Conservation (phyloP, 2,113 vertebrate species). For the Petromus typicus region DNA sequence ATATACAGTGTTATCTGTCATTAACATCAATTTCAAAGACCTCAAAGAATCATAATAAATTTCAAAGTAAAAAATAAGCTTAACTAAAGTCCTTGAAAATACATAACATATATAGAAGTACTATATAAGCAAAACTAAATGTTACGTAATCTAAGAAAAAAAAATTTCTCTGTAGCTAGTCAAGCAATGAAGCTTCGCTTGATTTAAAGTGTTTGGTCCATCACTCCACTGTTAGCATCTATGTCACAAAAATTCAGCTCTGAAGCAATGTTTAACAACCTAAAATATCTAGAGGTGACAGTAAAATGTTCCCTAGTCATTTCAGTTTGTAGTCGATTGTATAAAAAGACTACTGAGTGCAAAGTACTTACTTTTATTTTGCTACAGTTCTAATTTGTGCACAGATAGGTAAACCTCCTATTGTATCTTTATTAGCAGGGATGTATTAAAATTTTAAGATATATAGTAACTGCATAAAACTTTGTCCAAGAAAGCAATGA, state of each 20-base stretch:
- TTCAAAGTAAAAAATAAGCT: conserved; percentile 61
- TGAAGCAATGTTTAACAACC: conserved; percentile 50
- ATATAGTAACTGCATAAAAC: background rate
- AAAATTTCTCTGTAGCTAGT: conserved; percentile 4
- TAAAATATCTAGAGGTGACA: conserved; percentile 33
- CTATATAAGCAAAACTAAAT: conserved; percentile 55
- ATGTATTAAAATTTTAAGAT: conserved; percentile 50
- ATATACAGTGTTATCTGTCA: conserved; percentile 57
- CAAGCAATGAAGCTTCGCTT: conserved; percentile 54
- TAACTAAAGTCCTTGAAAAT: conserved; percentile 40
- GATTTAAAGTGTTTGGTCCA: background rate
- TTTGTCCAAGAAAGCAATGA: conserved; percentile 26
- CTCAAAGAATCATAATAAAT: conserved; percentile 50
- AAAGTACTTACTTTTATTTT: background rate
- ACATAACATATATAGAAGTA: background rate
- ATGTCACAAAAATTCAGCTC: conserved; percentile 45
- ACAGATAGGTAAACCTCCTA: conserved; percentile 15
- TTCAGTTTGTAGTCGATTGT: conserved; percentile 56
- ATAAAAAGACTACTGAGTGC: conserved; percentile 35
- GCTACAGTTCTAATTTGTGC: conserved; percentile 31
- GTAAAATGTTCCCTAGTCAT: conserved; percentile 9
- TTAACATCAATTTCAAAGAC: conserved; percentile 63
- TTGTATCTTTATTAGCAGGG: conserved; percentile 4
- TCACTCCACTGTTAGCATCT: conserved; percentile 33
- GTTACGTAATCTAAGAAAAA: conserved; percentile 44